A percentile compares a stretch with the other conserved stretches of the same genome.
Conservation (phyloP, 1,140 invertebrate species). For the Psix sp. region DNA sequence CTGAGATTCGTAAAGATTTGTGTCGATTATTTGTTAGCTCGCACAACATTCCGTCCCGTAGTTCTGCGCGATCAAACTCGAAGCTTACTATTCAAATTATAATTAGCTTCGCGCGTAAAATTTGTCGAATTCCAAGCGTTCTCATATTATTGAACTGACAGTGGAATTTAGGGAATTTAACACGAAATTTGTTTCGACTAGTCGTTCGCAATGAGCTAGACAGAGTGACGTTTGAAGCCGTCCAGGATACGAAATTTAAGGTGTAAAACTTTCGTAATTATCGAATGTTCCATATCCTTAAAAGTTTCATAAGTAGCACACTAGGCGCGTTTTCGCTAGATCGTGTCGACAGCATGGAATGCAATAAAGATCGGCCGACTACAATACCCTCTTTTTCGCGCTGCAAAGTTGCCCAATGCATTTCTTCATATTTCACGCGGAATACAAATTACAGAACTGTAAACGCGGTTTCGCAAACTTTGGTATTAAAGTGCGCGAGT, state of each 20-base stretch:
- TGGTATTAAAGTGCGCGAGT: conserved; percentile 17
- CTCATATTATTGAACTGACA: conserved; percentile 50
- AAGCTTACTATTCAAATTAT: conserved; percentile 38
- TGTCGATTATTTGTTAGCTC: too few relatives aligned
- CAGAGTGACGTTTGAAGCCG: conserved; percentile 51
- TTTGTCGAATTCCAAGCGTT: conserved; percentile 30
- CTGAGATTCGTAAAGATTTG: too few relatives aligned
- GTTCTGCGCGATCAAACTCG: conserved; percentile 6
- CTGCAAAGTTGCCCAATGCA: conserved; percentile 30
- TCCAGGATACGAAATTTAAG: conserved; percentile 63
- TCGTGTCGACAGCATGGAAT: conserved; percentile 34
- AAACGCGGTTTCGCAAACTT: conserved; percentile 26
- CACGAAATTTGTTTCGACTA: conserved; percentile 48
- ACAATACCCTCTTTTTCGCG: conserved; percentile 28
- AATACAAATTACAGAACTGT: conserved; percentile 39
- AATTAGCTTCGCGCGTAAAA: conserved; percentile 42
- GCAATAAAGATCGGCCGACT: conserved; percentile 55
- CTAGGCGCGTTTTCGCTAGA: conserved; percentile 37
- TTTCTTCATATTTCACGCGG: conserved; percentile 40
- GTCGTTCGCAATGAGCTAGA: conserved; percentile 18
- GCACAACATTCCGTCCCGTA: not conserved
- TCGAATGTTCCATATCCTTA: conserved; percentile 67
- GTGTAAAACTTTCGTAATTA: conserved; percentile 67
- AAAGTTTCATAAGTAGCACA: conserved; percentile 67
- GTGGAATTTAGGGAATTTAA: conserved; percentile 51